Base-by-base conservation (phyloP, 2,113 vertebrate genomes). In the Barnardius zonarius region DNA sequence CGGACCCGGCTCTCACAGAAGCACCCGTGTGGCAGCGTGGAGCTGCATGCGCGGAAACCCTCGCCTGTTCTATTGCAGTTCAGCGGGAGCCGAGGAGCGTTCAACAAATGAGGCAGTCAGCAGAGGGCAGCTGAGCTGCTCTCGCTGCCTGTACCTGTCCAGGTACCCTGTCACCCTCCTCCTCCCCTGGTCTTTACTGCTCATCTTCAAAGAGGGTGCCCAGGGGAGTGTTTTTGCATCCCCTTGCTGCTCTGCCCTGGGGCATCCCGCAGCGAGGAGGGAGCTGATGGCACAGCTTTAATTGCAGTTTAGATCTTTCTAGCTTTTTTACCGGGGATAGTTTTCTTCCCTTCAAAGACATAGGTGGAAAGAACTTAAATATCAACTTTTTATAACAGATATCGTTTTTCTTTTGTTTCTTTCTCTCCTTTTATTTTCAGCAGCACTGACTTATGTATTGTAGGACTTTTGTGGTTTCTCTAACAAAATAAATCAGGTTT, bases 91-190 rank as follows among this genome's bases (percentile, higher is more conserved):
- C 1, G 57, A 87, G 70, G 51, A 8, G n/a, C 0, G 62, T 6
- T 89, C 22, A 14, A 0, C 52, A 11, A 7, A 28, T 0, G 75
- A 41, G 86, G 0, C 92, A 20, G 96, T 90, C 95, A 3, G 94
- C 92, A 97, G 96, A 97, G 95, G 96, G 96, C 96, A 95, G 91
- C 92, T 92, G 4, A 13, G 93, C 5, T 44, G 85, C 83, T 96
- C 35, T 95, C 23, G 28, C 11, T 20, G 31, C 0, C 83, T 43
- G 17, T 75, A 90, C 92, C 96, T 96, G 92, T 0, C 6, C 92
- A 92, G 92, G 94, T 95, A 10, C 46, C 78, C 31, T 8, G 7
- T 6, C 4, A 16, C 43, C 18, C 44, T 63, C 64, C 13, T 54
- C 33, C 3, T 18, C 4, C 4, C 48, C 33, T 31, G 17, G 1